These are phyloP conservation scores for Rallus crepitans DNA, from an alignment of 2,797 vertebrate species.

Conservation along the genomic window DNA sequence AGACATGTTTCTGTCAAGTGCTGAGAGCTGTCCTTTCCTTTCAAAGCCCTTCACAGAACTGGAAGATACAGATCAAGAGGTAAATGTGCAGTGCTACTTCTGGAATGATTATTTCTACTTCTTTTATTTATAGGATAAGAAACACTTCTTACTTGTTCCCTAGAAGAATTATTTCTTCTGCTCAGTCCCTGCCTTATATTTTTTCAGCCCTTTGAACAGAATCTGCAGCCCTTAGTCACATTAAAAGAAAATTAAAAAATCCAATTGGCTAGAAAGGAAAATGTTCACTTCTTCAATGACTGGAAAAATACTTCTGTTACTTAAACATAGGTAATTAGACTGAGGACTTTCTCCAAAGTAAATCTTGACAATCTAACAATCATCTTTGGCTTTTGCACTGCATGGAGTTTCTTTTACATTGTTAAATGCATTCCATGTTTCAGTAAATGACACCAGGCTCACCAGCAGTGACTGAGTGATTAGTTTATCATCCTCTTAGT, in stretches of 20 bases:
- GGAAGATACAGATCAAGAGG: background rate
- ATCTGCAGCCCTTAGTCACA: background rate
- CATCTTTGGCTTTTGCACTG: conserved; percentile 66
- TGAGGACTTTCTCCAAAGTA: conserved; percentile 76
- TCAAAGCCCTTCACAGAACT: background rate
- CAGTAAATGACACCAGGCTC: conserved; percentile 78
- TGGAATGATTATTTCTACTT: background rate
- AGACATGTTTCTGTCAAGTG: background rate
- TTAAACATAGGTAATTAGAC: conserved; percentile 66
- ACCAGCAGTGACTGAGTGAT: conserved; percentile 76
- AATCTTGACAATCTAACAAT: conserved; percentile 70
- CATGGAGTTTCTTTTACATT: conserved; percentile 71
- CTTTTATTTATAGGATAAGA: background rate
- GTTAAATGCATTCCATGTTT: conserved; percentile 77
- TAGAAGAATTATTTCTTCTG: background rate
- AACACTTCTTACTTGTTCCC: background rate
- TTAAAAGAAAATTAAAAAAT: background rate
- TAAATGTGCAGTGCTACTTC: background rate
- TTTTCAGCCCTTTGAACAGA: background rate
- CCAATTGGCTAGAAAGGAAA: conserved; percentile 50
- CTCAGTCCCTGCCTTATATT: background rate
- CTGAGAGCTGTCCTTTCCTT: background rate
- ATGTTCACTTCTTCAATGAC: conserved; percentile 41
- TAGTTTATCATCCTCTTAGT: conserved; percentile 80
- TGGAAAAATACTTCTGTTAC: conserved; percentile 67